Base-by-base conservation (phyloP, 1,140 invertebrate species). In the Lithobius niger region DNA sequence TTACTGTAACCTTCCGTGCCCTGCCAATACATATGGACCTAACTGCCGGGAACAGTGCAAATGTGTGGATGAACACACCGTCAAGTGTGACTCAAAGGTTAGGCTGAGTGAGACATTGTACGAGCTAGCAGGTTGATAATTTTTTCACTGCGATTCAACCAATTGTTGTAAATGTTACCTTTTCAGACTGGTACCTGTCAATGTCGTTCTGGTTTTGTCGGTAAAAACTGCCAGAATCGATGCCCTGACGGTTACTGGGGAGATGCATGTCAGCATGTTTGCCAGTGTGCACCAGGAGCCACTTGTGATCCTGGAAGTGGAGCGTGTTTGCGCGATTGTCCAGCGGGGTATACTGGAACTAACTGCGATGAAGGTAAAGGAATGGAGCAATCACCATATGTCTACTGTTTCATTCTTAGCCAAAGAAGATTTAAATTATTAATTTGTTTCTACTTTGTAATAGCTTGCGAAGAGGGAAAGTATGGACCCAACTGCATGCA, bases 161-260 rank as follows among this genome's bases (percentile, higher is more conserved):
- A 36, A 36, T 36, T 36, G 31, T 36, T 10, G n/a, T 36, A 10
- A 10, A 36, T 47, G 44, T 47, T 47, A 21, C 22, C 18, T 47
- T 18, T 47, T 47, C 10, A 50, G 65, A 73, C 61, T n/a, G 73
- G 73, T 15, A 71, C 70, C 56, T 74, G 72, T 62, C 57, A 71
- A 27, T 74, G 72, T 57, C 55, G 50, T 4, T 54, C 68, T 52
- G 72, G 72, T 19, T 75, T 65, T 62, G 71, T 70, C 61, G 67
- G 63, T 61, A 68, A 59, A 60, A 55, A 61, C 3, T 75, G 73
- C 63, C 68, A 71, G 42, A 58, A 60, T 57, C 57, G 69, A 59
- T 43, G 55, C 27, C 44, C 49, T 31, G 22, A 70, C 63, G 70
- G 67, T 10, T 64, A 58, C 18, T 71, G 65, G 64, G 72, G 73